phyloP scores from a whole-genome alignment of 2,888 invertebrate genomes.

The Hirudinaria manillensis region DNA sequence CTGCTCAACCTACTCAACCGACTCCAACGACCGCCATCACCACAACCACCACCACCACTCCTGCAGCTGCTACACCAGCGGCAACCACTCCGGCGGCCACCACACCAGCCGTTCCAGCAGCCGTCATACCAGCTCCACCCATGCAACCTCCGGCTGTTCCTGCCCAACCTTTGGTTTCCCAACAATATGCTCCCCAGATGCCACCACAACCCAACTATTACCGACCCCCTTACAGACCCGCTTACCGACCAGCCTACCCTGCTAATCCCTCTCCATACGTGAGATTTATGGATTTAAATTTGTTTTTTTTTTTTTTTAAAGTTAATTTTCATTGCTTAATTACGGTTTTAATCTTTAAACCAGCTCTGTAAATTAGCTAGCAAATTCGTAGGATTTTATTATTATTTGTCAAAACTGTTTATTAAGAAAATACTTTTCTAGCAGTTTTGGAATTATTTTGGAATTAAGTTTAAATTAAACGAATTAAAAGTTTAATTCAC shows the following conservation, averaged over 20 bases:
- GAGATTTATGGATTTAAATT: no score
- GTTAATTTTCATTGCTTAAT: background rate
- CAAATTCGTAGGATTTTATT: no score
- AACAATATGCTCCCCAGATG: background rate
- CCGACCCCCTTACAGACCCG: no score
- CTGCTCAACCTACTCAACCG: background rate
- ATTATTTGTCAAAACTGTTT: no score
- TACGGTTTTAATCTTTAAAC: background rate
- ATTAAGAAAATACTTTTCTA: no score
- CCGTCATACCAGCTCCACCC: background rate
- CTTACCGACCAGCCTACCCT: no score
- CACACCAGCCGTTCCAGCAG: background rate
- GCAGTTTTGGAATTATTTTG: no score
- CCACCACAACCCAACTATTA: background rate
- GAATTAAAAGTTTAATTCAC: no score
- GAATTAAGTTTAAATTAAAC: no score
- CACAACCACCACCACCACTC: background rate
- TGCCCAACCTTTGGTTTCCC: background rate
- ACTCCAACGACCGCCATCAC: background rate
- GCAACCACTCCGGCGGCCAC: background rate
- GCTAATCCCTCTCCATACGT: no score
- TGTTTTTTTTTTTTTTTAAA: background rate
- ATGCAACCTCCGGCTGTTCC: background rate
- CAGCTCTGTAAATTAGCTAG: no score
- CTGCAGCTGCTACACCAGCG: constrained; percentile 1